phyloP scores from a whole-genome alignment of 2,113 vertebrate genomes.

The Synchiropus splendidus region DNA sequence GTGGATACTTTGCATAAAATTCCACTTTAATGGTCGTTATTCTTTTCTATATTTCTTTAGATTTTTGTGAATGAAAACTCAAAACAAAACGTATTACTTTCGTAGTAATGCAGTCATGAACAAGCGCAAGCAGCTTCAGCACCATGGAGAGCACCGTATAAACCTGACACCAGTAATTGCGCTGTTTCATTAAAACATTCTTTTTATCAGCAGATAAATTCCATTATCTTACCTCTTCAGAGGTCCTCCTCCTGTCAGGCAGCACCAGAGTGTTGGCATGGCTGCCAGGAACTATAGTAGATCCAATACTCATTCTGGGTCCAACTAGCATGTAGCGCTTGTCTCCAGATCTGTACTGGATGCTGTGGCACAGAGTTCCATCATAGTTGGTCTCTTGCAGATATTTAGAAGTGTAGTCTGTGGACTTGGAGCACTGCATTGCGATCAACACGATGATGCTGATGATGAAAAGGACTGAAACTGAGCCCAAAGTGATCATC shows the following conservation, averaged over 20 bases:
- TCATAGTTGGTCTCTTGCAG: slow-evolving; percentile 50
- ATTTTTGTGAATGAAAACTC: too few relatives aligned
- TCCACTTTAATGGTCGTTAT: too few relatives aligned
- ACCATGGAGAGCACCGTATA: slow-evolving; percentile 37
- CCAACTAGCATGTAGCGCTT: slow-evolving; percentile 63
- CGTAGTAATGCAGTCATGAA: too few relatives aligned
- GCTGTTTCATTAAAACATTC: neutral
- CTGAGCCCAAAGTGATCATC: slow-evolving; percentile 48
- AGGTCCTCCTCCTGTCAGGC: slow-evolving; percentile 36
- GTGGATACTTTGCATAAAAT: too few relatives aligned
- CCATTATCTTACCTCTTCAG: slow-evolving; percentile 33
- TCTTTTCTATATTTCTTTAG: too few relatives aligned
- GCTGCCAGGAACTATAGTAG: slow-evolving; percentile 54
- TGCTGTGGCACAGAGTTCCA: slow-evolving; percentile 55
- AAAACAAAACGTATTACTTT: too few relatives aligned
- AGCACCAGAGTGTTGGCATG: slow-evolving; percentile 51
- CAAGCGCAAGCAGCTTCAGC: neutral
- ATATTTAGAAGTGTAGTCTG: slow-evolving; percentile 41
- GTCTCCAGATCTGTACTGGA: slow-evolving; percentile 58
- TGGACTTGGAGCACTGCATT: slow-evolving; percentile 50
- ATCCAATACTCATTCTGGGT: slow-evolving; percentile 59
- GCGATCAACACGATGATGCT: slow-evolving; percentile 41
- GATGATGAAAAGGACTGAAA: slow-evolving; percentile 49
- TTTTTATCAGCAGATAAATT: too few relatives aligned
- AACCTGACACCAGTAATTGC: too few relatives aligned